These are phyloP conservation scores for Gymnoscelis rufifasciata DNA, from an alignment of 2,888 invertebrate species.

Conservation along the genomic window DNA sequence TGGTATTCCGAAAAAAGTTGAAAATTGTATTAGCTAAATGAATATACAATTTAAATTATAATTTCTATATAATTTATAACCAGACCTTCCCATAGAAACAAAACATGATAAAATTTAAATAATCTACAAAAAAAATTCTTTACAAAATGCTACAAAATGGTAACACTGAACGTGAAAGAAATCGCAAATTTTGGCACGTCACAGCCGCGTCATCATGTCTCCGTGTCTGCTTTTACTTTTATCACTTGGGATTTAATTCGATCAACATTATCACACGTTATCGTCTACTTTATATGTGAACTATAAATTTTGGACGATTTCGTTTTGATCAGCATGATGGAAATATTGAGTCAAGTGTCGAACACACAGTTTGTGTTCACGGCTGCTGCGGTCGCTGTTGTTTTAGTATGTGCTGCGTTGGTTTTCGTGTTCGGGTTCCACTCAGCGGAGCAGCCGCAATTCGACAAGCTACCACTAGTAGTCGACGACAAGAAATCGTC, in stretches of 20 bases:
- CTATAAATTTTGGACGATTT: slow-evolving; percentile 52
- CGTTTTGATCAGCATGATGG: slow-evolving; percentile 71
- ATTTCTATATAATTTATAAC: no score
- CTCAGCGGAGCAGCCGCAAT: slow-evolving; percentile 88
- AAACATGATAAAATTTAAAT: no score
- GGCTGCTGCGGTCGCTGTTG: slow-evolving; percentile 80
- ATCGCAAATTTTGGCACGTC: slow-evolving; percentile 79
- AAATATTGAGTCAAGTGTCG: slow-evolving; percentile 78
- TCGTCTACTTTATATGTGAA: slow-evolving; percentile 70
- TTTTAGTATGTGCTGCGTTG: slow-evolving; percentile 84
- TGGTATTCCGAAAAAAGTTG: no score
- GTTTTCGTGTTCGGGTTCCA: slow-evolving; percentile 90
- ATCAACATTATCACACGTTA: slow-evolving; percentile 71
- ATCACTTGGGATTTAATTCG: slow-evolving; percentile 75
- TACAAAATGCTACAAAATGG: slow-evolving; percentile 18
- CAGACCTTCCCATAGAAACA: no score
- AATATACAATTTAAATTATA: no score
- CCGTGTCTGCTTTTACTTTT: slow-evolving; percentile 78
- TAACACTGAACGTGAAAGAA: slow-evolving; percentile 38
- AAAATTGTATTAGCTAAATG: no score
- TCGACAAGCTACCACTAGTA: slow-evolving; percentile 83
- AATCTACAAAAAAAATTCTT: no score
- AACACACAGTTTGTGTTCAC: slow-evolving; percentile 78
- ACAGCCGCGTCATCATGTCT: slow-evolving; percentile 84
- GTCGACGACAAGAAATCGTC: slow-evolving; percentile 83